Conservation (phyloP, 2,888 invertebrate species). For the Schizotus pectinicornis region DNA sequence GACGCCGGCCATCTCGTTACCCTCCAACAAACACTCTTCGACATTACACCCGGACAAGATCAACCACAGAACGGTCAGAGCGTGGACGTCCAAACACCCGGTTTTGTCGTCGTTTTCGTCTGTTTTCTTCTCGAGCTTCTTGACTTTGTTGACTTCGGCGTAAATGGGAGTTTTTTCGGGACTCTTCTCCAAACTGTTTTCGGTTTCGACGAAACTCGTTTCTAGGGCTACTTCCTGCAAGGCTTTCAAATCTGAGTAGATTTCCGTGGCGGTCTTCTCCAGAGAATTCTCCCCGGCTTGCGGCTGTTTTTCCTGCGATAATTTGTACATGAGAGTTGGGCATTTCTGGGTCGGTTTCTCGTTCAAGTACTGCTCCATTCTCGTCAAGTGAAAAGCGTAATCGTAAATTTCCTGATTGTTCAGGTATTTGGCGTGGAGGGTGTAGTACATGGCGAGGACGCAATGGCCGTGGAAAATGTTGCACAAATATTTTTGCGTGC, state of each 20-base stretch:
- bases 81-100: slow-evolving; percentile 66
- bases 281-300: slow-evolving; percentile 46
- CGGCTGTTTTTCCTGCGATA: slow-evolving; percentile 47
- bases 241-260: slow-evolving; percentile 55
- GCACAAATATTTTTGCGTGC: slow-evolving; percentile 92
- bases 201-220: slow-evolving; percentile 51
- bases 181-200: slow-evolving; percentile 45
- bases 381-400: slow-evolving; percentile 73
- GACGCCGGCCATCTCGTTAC: slow-evolving; percentile 57
- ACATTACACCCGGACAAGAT: slow-evolving; percentile 71
- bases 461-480: slow-evolving; percentile 87
- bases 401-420: slow-evolving; percentile 78
- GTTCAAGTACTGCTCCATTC: slow-evolving; percentile 68
- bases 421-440: slow-evolving; percentile 71
- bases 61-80: slow-evolving; percentile 78
- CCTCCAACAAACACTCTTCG: slow-evolving; percentile 63
- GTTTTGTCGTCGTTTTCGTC: slow-evolving; percentile 25
- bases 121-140: slow-evolving; percentile 34
- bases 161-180: slow-evolving; percentile 48
- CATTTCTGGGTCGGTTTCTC: slow-evolving; percentile 59
- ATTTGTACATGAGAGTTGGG: slow-evolving; percentile 50
- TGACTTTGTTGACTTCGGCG: slow-evolving; percentile 52
- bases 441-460: slow-evolving; percentile 84
- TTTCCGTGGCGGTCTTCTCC: slow-evolving; percentile 54
- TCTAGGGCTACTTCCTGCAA: slow-evolving; percentile 51